Evolutionary conservation across 2,797 vertebrate genomes (phyloP), one percentile per base, ranked within the genome.

Genomic region (Artibeus jamaicensis): DNA sequence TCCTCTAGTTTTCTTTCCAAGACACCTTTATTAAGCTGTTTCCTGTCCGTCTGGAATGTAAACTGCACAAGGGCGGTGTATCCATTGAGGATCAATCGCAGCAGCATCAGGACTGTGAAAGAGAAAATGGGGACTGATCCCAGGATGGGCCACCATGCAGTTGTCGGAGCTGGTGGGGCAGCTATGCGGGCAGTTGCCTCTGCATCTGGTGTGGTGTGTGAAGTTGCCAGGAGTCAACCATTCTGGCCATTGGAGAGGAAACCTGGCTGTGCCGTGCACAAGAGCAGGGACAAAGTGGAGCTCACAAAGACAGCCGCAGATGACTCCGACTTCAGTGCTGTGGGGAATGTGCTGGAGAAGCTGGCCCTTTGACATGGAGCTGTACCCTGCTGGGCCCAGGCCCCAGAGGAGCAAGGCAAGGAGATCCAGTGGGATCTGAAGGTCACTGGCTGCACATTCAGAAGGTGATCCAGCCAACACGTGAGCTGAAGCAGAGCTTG

Each of bases 1-100:
- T 92, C 78, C 53, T 83, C 70, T 29, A 14, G 44, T 53, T 73
- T 55, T 81, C 62, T 88, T 91, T 29, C 67, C 39, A 57, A 14
- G 42, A 84, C 15, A 44, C 37, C 55, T 24, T 86, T 46, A 46
- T n/a, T 78, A 85, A 74, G 32, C 16, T 91, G 11, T 48, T 68
- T 70, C 5, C 68, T 79, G 9, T 55, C 65, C 10, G 8, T 57
- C 53, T 59, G 4, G 24, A 89, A 57, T 3, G 19, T 26, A 74
- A 86, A 4, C 14, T 18, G 22, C 29, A 21, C 74, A 32, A 59
- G 11, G 5, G 10, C 16, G 3, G 48, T 26, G 10, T 37, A n/a
- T 19, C 48, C 14, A 6, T n/a, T 42, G 14, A 32, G 34, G 22
- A 37, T 46, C 24, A 29, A 29, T 62, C 77, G 26, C 71, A 88